These are phyloP conservation scores for Drosophila quadrilineata DNA, from an alignment of 1,140 invertebrate genomes.

Conservation along the genomic window DNA sequence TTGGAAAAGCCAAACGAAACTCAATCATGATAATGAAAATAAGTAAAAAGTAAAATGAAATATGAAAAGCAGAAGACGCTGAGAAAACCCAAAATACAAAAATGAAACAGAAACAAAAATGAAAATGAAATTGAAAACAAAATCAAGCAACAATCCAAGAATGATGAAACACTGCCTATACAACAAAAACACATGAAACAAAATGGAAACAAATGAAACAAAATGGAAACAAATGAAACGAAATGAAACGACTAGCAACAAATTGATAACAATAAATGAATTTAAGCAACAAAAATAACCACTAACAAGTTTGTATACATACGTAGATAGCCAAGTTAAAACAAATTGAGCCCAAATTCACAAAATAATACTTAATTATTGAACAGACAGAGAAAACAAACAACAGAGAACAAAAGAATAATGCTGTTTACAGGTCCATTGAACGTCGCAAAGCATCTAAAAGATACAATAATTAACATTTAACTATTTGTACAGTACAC, in stretches of 20 bases:
- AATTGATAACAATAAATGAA: conserved; percentile 23
- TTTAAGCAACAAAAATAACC: conserved; percentile 1
- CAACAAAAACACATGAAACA: conserved; percentile 25
- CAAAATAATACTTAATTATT: conserved; percentile 18
- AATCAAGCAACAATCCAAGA: conserved; percentile 44
- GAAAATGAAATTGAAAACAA: conserved; percentile 10
- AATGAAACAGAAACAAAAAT: no score
- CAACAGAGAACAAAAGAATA: conserved; percentile 1
- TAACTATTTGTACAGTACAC: conserved; percentile 44
- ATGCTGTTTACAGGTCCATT: conserved; percentile 11
- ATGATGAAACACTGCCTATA: conserved; percentile 74
- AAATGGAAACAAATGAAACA: conserved; percentile 74
- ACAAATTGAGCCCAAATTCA: conserved; percentile 53
- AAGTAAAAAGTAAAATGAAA: conserved; percentile 9
- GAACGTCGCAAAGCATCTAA: conserved; percentile 27
- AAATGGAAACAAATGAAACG: conserved; percentile 70
- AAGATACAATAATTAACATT: conserved; percentile 37
- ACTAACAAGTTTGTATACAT: conserved; percentile 53
- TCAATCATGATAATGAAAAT: background rate
- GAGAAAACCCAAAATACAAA: no score
- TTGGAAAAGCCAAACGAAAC: conserved; percentile 21
- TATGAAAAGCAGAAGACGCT: conserved; percentile 22
- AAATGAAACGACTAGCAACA: conserved; percentile 41
- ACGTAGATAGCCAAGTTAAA: conserved; percentile 74
- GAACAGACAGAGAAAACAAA: conserved; percentile 11